Percentiles rank a stretch among this genome's conserved stretches.
These are phyloP conservation scores for Psophia crepitans DNA, from an alignment of 2,113 vertebrate genomes.

Conservation along the genomic window DNA sequence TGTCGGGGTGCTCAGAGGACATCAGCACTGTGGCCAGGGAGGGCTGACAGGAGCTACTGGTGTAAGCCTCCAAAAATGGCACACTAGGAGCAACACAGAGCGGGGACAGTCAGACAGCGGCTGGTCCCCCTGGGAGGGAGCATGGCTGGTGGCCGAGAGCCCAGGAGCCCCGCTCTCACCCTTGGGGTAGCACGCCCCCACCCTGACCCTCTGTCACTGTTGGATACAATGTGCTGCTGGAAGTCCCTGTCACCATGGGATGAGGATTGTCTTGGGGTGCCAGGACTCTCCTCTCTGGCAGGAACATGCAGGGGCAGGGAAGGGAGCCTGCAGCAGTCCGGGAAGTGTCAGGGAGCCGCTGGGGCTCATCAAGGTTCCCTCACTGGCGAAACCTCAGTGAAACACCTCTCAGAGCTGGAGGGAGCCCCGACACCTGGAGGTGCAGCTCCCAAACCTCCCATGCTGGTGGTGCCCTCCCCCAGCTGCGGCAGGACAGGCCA, in stretches of 20 bases:
- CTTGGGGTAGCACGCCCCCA: not conserved
- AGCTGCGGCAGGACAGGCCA: not conserved
- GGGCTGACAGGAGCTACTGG: not conserved
- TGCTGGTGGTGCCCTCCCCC: not conserved
- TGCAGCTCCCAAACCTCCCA: not conserved
- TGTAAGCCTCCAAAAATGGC: not conserved
- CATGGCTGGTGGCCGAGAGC: rapidly evolving
- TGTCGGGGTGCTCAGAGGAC: not conserved
- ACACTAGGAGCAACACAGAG: not conserved
- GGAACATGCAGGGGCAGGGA: not conserved
- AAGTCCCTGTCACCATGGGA: not conserved
- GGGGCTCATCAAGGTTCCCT: not conserved
- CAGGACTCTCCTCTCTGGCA: not conserved
- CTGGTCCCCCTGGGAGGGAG: not conserved
- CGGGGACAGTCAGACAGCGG: not conserved
- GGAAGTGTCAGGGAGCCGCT: not conserved
- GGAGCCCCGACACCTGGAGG: not conserved
- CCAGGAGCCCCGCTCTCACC: not conserved
- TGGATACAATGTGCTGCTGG: not conserved
- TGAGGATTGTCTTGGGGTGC: not conserved
- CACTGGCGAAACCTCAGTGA: not conserved
- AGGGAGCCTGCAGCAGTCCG: not conserved
- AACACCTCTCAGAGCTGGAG: not conserved
- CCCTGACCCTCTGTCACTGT: not conserved
- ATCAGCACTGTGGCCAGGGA: rapidly evolving